Evolutionary conservation across 2,797 vertebrate species (phyloP).

Genomic region (Typhlichthys eigenmanni): DNA sequence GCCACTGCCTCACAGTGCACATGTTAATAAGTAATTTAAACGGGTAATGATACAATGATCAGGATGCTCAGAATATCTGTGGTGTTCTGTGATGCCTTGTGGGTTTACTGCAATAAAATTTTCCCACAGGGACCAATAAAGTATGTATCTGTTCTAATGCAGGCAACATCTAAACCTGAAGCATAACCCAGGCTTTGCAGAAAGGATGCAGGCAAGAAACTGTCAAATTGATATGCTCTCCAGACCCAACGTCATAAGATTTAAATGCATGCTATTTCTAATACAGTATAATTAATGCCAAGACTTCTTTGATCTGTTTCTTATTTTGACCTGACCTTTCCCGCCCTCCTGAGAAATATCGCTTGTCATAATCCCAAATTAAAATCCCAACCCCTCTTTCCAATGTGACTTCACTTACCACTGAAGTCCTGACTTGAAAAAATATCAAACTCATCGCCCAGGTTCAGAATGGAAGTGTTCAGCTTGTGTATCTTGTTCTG

Average conservation of each 20-base stretch:
- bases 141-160: too few relatives aligned
- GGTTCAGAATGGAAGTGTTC: constrained; percentile 82
- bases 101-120: too few relatives aligned
- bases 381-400: constrained; percentile 32
- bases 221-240: too few relatives aligned
- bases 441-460: constrained; percentile 75
- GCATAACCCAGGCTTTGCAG: too few relatives aligned
- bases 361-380: constrained; percentile 22
- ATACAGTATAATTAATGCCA: neutral
- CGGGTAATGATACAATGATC: too few relatives aligned
- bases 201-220: too few relatives aligned
- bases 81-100: too few relatives aligned
- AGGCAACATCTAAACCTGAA: too few relatives aligned
- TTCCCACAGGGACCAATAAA: too few relatives aligned
- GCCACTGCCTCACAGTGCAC: too few relatives aligned
- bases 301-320: constrained; percentile 47
- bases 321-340: constrained; percentile 9
- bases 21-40: too few relatives aligned
- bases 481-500: constrained; percentile 73
- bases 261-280: constrained; percentile 34
- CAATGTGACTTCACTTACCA: constrained; percentile 50
- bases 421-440: constrained; percentile 75
- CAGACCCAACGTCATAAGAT: neutral
- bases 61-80: too few relatives aligned
- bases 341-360: constrained; percentile 30